Evolutionary conservation across 2,797 vertebrate species (phyloP), one percentile per base, ranked within the genome.

Genomic region (Remorina albescens): DNA sequence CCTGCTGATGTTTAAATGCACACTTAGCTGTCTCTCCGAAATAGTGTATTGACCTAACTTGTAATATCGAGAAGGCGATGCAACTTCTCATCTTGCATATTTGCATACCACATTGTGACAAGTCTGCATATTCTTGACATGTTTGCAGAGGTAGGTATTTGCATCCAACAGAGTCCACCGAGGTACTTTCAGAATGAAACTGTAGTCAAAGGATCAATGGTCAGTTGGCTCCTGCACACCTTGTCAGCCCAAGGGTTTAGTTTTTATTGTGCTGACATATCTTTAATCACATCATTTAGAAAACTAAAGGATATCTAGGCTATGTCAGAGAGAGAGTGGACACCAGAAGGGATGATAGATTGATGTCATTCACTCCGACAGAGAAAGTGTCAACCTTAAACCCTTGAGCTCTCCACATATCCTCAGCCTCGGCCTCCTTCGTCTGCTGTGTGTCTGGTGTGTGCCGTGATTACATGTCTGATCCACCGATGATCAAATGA

Each of bases 41-140:
- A 83, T 78, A 80, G 68, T 39, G 18, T 89, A 89, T 88, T 89
- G 90, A 92, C 86, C 79, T 61, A 46, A 56, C 72, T 74, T 23
- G 53, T 88, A 72, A 86, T 88, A 85, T 82, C 77, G 61, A 80
- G 60, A 80, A 81, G 68, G 63, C 86, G 56, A 74, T 80, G 76
- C 81, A 80, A 67, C 64, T 72, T 74, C 78, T 86, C 63, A 76
- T 74, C 53, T 69, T 21, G 51, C 67, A 87, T n/a, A n/a, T 91
- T 89, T 90, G 84, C 88, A 85, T 92, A 76, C 26, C 8, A 64
- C 60, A 47, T 8, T 74, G 30, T 76, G 71, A 82, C 64, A 81
- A 65, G 77, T 84, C 80, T 77, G 89, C 88, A 89, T 76, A 74
- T 88, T 87, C 46, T 66, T 86, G 83, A 83, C 74, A 68, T 49